phyloP scores from a whole-genome alignment of 2,888 invertebrate genomes.

The Hyposoter dolosus region DNA sequence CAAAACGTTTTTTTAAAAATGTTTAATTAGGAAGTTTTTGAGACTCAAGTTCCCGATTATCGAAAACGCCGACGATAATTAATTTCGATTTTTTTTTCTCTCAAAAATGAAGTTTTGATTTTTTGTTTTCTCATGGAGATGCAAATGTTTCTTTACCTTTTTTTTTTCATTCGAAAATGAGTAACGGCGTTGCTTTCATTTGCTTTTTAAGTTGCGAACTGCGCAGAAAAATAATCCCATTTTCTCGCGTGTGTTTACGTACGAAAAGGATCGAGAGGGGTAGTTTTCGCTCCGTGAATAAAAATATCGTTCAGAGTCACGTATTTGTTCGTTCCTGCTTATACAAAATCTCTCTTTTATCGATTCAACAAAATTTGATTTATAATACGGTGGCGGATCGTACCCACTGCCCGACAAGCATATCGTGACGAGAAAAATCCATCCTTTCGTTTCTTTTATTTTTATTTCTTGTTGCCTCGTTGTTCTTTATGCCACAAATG shows the following conservation, averaged over 20 bases:
- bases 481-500: conserved; percentile 1
- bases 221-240: neutral
- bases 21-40: too few relatives aligned
- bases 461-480: conserved; percentile 6
- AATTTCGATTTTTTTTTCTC: too few relatives aligned
- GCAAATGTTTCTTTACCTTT: neutral
- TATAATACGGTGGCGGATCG: conserved; percentile 69
- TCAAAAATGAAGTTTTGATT: too few relatives aligned
- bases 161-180: neutral
- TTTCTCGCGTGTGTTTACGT: neutral
- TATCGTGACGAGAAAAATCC: conserved; percentile 50
- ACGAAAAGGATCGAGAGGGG: conserved; percentile 19
- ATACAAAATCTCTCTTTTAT: conserved; percentile 68
- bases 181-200: neutral
- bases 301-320: conserved; percentile 65
- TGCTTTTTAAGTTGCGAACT: neutral
- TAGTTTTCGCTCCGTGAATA: neutral
- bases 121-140: too few relatives aligned
- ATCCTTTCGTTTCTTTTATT: conserved; percentile 20
- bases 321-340: conserved; percentile 48
- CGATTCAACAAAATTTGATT: conserved; percentile 75
- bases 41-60: too few relatives aligned
- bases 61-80: too few relatives aligned
- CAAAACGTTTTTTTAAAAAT: too few relatives aligned
- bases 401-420: conserved; percentile 59